These are phyloP conservation scores for Lota lota DNA, from an alignment of 2,113 vertebrate species.

Conservation along the genomic window DNA sequence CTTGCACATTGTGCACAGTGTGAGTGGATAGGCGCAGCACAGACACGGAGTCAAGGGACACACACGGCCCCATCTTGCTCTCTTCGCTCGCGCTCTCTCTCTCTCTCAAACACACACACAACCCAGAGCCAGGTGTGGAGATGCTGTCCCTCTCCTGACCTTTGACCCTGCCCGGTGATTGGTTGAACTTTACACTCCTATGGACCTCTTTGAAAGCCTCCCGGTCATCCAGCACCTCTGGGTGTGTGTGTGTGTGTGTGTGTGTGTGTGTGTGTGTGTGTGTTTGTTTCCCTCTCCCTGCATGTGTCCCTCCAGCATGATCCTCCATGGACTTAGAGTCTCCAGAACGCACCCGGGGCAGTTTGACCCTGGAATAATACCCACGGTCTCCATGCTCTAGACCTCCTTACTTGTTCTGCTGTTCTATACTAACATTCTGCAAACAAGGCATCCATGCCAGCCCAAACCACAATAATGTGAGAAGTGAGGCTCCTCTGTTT, in stretches of 20 bases:
- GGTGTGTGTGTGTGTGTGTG: conserved; percentile 3
- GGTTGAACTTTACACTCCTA: conserved; percentile 48
- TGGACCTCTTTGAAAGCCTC: conserved; percentile 63
- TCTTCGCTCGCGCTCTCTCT: neutral
- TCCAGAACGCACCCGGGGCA: conserved; percentile 33
- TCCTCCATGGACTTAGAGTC: conserved; percentile 43
- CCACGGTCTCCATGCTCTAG: neutral
- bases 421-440: too few relatives aligned
- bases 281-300: conserved; percentile 31
- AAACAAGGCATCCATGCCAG: too few relatives aligned
- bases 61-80: too few relatives aligned
- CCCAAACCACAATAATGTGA: too few relatives aligned
- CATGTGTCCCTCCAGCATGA: conserved; percentile 54
- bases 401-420: neutral
- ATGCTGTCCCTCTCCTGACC: conserved; percentile 54
- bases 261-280: conserved; percentile 13
- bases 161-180: conserved; percentile 37
- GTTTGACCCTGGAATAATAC: neutral
- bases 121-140: conserved; percentile 64
- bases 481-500: too few relatives aligned
- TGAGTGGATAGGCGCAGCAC: neutral
- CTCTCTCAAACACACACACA: conserved; percentile 7
- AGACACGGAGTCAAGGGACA: neutral
- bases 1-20: neutral
- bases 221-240: conserved; percentile 44